phyloP scores from a whole-genome alignment of 2,888 invertebrate genomes.

The Micropterix aruncella region DNA sequence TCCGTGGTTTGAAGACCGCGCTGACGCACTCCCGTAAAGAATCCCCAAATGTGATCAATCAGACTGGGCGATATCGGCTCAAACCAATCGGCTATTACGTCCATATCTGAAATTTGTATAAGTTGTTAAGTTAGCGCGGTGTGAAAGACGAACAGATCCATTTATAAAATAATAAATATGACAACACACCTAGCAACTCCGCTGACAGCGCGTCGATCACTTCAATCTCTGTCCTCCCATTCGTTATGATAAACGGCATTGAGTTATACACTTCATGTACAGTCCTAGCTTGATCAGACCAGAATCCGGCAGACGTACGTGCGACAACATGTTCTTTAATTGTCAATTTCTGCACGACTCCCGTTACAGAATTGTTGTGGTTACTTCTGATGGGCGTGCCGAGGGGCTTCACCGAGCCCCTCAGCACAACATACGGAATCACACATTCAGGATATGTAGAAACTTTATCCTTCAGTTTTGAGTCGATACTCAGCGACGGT shows the following conservation, averaged over 20 bases:
- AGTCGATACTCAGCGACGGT: constrained; percentile 52
- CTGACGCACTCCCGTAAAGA: constrained; percentile 70
- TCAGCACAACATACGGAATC: constrained; percentile 59
- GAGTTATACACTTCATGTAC: constrained; percentile 67
- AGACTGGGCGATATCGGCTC: constrained; percentile 63
- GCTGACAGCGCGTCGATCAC: constrained; percentile 63
- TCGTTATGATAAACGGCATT: constrained; percentile 64
- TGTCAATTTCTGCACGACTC: constrained; percentile 65
- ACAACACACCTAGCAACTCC: constrained; percentile 42
- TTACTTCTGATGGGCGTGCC: constrained; percentile 62
- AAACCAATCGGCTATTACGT: constrained; percentile 71
- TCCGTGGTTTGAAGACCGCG: constrained; percentile 80
- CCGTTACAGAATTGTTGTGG: constrained; percentile 56
- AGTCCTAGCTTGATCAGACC: constrained; percentile 68
- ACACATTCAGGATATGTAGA: constrained; percentile 45
- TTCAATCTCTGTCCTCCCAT: constrained; percentile 49
- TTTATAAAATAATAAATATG: background rate
- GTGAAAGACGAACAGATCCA: constrained; percentile 1
- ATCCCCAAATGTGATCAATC: constrained; percentile 72
- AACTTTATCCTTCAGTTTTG: constrained; percentile 46
- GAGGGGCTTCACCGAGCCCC: constrained; percentile 62
- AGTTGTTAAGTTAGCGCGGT: background rate
- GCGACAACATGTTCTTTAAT: constrained; percentile 74
- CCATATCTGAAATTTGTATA: constrained; percentile 45
- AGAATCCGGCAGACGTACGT: constrained; percentile 73